Evolutionary conservation across 2,797 vertebrate species (phyloP), one percentile per base, ranked within the genome.

Genomic region (Leptatherina wallacei): DNA sequence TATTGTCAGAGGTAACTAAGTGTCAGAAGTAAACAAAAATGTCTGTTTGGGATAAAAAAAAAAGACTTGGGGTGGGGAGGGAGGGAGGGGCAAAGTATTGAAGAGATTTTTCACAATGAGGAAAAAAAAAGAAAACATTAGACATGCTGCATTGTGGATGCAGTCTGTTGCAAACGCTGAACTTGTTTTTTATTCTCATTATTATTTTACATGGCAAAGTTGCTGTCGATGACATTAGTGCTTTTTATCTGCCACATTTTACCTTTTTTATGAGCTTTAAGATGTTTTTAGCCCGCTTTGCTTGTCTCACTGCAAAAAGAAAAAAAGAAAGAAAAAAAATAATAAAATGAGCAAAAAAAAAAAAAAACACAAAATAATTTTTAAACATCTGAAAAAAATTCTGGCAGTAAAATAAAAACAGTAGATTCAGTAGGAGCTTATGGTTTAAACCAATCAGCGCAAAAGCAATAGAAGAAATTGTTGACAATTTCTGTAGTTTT

Each of bases 401-500:
- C 84, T 88, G 87, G 92, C 91, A 93, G 90, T 92, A 86, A 84
- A 86, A 71, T 49, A 51, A 54, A 91, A 88, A 90, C 79, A 89
- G 95, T 97, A 97, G 95, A 94, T 96, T 83, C 80, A 90, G 84
- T 91, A 97, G 96, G 95, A 96, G 96, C 96, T 96, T 97, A 95
- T 91, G 95, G 95, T 96, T 95, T 94, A 95, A 96, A 92, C 91
- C 88, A 93, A 93, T 93, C 92, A 92, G 92, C 90, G 93, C 94
- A 96, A 96, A 98, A 98, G 97, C 97, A 98, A 98, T 98, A 97
- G 97, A 97, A 95, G 97, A 97, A 98, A 97, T 98, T 97, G 97
- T 98, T 98, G 97, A 97, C 97, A 98, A 98, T 97, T 98, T 97
- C 97, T 97, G 96, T 98, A 97, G 97, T 97, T 94, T 98, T 97